phyloP scores from a whole-genome alignment of 2,888 invertebrate genomes.

The Mylabris sibirica region DNA sequence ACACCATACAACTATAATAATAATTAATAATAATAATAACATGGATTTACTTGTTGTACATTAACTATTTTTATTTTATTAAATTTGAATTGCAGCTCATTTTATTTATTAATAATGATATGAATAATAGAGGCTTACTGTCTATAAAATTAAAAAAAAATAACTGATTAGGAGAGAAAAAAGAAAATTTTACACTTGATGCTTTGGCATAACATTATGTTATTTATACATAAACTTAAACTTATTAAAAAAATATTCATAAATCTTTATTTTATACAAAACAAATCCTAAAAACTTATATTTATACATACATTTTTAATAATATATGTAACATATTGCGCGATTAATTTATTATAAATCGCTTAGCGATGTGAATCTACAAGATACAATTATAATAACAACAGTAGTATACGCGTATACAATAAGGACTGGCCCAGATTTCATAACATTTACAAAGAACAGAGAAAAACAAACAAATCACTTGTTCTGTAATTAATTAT shows the following conservation, averaged over 20 bases:
- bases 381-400: constrained; percentile 33
- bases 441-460: constrained; percentile 34
- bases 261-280: constrained; percentile 57
- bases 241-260: constrained; percentile 49
- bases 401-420: constrained; percentile 53
- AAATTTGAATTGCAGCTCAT: constrained; percentile 38
- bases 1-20: constrained; percentile 55
- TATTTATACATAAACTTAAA: constrained; percentile 45
- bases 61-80: constrained; percentile 37
- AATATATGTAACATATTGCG: constrained; percentile 43
- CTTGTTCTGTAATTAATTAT: constrained; percentile 27
- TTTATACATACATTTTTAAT: constrained; percentile 42
- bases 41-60: constrained; percentile 51
- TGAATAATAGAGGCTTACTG: constrained; percentile 38
- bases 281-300: constrained; percentile 48
- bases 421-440: constrained; percentile 54
- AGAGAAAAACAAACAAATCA: constrained; percentile 28
- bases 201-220: constrained; percentile 59
- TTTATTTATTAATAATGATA: constrained; percentile 35
- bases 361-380: constrained; percentile 31
- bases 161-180: not conserved
- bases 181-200: constrained; percentile 35
- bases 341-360: constrained; percentile 28
- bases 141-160: constrained; percentile 19
- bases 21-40: constrained; percentile 44